Base-by-base conservation (phyloP, 2,113 vertebrate genomes). In the Chaetorhynchus papuensis region DNA sequence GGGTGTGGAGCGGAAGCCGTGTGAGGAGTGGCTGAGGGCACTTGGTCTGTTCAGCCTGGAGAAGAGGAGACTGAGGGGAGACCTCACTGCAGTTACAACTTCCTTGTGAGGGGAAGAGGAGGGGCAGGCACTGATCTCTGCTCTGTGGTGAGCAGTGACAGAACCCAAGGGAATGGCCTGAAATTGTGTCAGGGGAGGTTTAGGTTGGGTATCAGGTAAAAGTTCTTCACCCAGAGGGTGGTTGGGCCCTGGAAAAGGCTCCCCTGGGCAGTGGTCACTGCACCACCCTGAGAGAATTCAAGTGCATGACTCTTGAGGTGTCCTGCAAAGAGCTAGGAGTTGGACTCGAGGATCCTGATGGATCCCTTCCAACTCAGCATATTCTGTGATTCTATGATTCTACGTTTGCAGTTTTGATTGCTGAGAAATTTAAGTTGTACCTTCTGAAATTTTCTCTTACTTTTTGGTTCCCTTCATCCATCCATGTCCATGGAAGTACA, bases 1-100 rank as follows among this genome's bases (percentile, higher is more conserved):
- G 63, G 4, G 2, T 7, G 4, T 52, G 7, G 14, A 68, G 21
- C 1, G 1, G 22, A n/a, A 77, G 31, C 31, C 1, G 0, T 31
- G 2, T 21, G 31, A 49, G 26, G 17, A 66, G 26, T 24, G 1
- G 42, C 35, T 65, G 31, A 35, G 24, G 16, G 16, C 2, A 2
- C 20, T 50, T 57, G 31, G 8, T 66, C 52, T 66, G 35, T 76
- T 57, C 31, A 42, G 35, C 31, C 35, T 59, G 26, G 61, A 30
- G 27, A 26, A 35, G 17, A 37, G 10, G 27, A 28, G 28, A 56
- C 30, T 24, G 24, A 56, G 31, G 35, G 20, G 35, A 42, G 42
- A 57, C 13, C 3, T 49, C 42, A 24, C 0, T 65, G 50, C 5
- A 28, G 42, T n/a, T 61, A 31, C 16, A 61, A 2, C 33, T 83